Base-by-base conservation (phyloP, 2,888 invertebrate species). In the Caenorhabditis afra region DNA sequence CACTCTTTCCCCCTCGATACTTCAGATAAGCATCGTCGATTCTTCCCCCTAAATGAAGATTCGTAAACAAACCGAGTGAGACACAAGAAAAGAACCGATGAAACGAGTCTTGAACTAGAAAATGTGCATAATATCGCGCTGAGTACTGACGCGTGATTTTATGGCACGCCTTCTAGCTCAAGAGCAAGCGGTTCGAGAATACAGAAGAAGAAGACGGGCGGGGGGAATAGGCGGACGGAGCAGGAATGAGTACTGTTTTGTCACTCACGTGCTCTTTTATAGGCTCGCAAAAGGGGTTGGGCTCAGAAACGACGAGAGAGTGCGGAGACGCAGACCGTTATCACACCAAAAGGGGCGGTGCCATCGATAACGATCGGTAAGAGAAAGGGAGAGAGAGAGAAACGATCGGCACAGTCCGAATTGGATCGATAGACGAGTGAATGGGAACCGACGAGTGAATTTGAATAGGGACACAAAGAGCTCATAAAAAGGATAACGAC, bases 101-200 rank as follows among this genome's bases (percentile, higher is more conserved):
- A 41, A 49, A 50, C 66, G 57, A 45, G 75, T 77, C 70, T 66
- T 81, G 83, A 73, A 81, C 85, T 83, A 85, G 81, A 84, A 83
- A 85, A 85, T 83, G 85, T 83, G 85, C 85, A 85, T 85, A 85
- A 85, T 85, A 85, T 85, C 85, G 67, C 80, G 64, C 59, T 7
- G 29, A 29, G 7, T 29, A 45, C 45, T 45, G 10, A 7, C 45
- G 45, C 53, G 52, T 68, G 83, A 83, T 83, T 81, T 83, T 83
- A 83, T 78, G 81, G 68, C 78, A 75, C 52, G 52, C 7, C 49
- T 79, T 81, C 83, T 49, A 83, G 81, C 79, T 78, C 81, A 83
- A 58, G 74, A 83, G 41, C 67, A 49, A 55, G 57, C 50, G 64
- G 64, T 73, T 73, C 58, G 29, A 29, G 7, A 20, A 14, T 12